Base-by-base conservation (phyloP, 2,888 invertebrate genomes). In the Lampropteryx suffumata region DNA sequence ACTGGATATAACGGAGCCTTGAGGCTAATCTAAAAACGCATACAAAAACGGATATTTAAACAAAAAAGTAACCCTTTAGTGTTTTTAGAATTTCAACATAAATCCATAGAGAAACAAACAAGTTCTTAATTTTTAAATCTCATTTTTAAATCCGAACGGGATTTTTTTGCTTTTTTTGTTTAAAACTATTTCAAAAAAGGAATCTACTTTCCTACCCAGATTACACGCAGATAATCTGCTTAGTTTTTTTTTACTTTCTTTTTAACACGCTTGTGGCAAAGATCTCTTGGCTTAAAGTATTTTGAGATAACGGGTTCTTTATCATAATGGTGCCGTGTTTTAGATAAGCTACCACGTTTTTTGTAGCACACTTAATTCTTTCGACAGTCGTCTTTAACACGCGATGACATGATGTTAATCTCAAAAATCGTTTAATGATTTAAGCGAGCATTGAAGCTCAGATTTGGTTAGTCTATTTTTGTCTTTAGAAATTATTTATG, bases 251-350 rank as follows among this genome's bases (percentile, higher is more conserved):
- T 55, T 50, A 43, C 58, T 55, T 65, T 66, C 62, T 62, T 64
- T 70, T 73, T 73, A 69, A 65, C 55, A 65, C 59, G 45, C 61
- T 61, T 52, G 27, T 44, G 36, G 36, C 47, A 62, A 69, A 66
- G 69, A 65, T 64, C 59, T 62, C 62, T 59, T 41, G 58, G 54
- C 61, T 59, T 63, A 50, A 53, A 51, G 54, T 29, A 17, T 28
- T 32, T 45, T 43, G 30, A 66, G 76, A 76, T 76, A 77, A 72
- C 70, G 65, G 68, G 46, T 59, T 52, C 55, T 68, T 70, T 82
- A 83, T 84, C 84, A 74, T 76, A 82, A 83, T 79, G 69, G 69
- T 58, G 61, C 61, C 69, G 64, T 78, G 79, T 81, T 74, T 55
- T 36, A 76, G 83, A 84, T 84, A 83, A 82, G 80, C 76, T 78